Conservation (phyloP, 2,797 vertebrate genomes). For the Microctenopoma steveboyesi region DNA sequence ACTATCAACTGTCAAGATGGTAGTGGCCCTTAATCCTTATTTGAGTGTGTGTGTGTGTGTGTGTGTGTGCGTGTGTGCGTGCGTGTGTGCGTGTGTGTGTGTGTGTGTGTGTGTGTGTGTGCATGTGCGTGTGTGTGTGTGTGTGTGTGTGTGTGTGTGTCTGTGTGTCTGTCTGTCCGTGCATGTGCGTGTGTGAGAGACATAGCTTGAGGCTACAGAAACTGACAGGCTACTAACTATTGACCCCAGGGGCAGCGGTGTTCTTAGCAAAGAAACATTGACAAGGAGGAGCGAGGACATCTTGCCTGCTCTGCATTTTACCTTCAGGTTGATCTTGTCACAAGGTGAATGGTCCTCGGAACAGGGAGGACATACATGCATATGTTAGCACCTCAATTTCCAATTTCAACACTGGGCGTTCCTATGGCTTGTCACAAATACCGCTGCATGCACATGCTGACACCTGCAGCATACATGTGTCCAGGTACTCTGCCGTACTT, state of each 20-base stretch:
- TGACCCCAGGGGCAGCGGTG: constrained; percentile 60
- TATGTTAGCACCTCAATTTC: constrained; percentile 19
- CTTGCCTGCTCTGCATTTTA: constrained; percentile 76
- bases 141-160: not conserved
- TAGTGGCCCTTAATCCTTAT: not conserved
- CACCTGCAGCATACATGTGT: constrained; percentile 31
- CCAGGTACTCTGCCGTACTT: constrained; percentile 20
- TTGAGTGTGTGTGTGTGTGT: not conserved
- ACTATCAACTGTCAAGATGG: not conserved
- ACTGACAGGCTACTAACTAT: constrained; percentile 66
- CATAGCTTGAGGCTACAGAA: constrained; percentile 43
- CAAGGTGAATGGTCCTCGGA: constrained; percentile 39
- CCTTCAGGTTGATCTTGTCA: constrained; percentile 72
- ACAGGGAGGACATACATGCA: constrained; percentile 22
- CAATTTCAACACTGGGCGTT: constrained; percentile 27
- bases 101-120: no score
- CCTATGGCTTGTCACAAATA: constrained; percentile 25
- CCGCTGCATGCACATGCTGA: constrained; percentile 19
- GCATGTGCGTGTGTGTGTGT: not conserved
- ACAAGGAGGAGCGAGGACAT: constrained; percentile 72
- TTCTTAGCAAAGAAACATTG: constrained; percentile 54
- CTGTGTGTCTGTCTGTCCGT: no score
- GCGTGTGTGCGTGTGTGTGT: no score
- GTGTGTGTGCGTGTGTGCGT: not conserved
- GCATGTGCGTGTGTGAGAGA: constrained; percentile 1